Evolutionary conservation across 2,797 vertebrate species (phyloP).

Genomic region (Anabas testudineus): DNA sequence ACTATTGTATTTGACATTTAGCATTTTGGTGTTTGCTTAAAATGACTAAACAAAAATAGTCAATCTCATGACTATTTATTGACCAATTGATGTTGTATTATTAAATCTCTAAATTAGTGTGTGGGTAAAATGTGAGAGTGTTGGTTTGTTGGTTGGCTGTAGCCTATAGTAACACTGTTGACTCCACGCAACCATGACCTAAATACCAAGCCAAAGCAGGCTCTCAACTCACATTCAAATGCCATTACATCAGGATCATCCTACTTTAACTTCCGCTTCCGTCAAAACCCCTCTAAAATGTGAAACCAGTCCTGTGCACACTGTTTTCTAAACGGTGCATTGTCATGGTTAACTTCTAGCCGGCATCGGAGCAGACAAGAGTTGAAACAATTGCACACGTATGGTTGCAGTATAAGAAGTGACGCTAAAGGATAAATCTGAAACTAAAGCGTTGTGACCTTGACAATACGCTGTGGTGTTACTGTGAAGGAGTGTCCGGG

Average conservation of each 20-base stretch:
- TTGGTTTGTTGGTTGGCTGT: slow-evolving; percentile 47
- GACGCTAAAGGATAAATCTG: slow-evolving; percentile 55
- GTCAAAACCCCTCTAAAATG: slow-evolving; percentile 56
- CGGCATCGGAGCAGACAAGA: background rate
- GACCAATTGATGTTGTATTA: background rate
- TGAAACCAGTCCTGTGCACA: slow-evolving; percentile 4
- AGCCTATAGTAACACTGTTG: slow-evolving; percentile 62
- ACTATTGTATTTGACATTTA: background rate
- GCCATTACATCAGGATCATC: slow-evolving; percentile 79
- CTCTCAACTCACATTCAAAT: slow-evolving; percentile 75
- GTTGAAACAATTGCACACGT: slow-evolving; percentile 35
- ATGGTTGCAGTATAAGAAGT: slow-evolving; percentile 48
- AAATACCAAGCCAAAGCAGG: slow-evolving; percentile 76
- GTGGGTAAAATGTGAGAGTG: background rate
- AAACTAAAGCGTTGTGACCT: slow-evolving; percentile 67
- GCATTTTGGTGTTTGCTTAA: too few relatives aligned
- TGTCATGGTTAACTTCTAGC: background rate
- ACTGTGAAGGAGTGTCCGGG: slow-evolving; percentile 21
- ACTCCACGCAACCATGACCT: slow-evolving; percentile 70
- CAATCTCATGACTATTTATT: background rate
- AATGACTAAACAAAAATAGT: background rate
- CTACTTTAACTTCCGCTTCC: slow-evolving; percentile 73
- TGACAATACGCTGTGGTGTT: slow-evolving; percentile 55
- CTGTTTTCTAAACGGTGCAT: slow-evolving; percentile 12
- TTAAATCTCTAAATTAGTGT: background rate